These are phyloP conservation scores for Indicator indicator DNA, from an alignment of 2,113 vertebrate genomes.

Conservation along the genomic window DNA sequence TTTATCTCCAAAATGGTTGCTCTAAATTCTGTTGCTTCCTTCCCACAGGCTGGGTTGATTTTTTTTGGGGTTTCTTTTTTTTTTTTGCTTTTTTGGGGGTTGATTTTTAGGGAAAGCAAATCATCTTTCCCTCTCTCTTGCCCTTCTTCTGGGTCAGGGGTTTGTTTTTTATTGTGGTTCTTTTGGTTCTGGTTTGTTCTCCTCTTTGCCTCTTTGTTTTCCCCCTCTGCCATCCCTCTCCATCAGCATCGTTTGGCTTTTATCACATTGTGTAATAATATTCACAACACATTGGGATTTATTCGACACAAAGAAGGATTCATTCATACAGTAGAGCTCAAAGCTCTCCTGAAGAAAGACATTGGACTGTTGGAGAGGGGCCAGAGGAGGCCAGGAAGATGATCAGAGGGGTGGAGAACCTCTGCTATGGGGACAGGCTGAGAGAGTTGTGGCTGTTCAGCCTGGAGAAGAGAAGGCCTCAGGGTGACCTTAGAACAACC, in stretches of 20 bases:
- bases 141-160: not conserved
- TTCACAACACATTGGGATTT: not conserved
- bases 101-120: not conserved
- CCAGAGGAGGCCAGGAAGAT: no score
- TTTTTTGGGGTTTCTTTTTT: not conserved
- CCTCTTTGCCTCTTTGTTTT: not conserved
- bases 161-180: not conserved
- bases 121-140: not conserved
- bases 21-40: slow-evolving; percentile 19
- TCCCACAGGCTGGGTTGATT: not conserved
- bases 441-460: no score
- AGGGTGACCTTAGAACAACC: no score
- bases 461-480: no score
- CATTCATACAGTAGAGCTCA: not conserved
- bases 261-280: no score
- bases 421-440: no score
- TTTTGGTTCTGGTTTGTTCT: not conserved
- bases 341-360: not conserved
- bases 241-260: not conserved
- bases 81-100: no score
- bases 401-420: no score
- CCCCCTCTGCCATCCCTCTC: not conserved
- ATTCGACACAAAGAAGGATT: not conserved
- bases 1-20: slow-evolving; percentile 43
- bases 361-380: no score